Evolutionary conservation across 1,140 invertebrate species (phyloP).

Genomic region (Adelges cooleyi): DNA sequence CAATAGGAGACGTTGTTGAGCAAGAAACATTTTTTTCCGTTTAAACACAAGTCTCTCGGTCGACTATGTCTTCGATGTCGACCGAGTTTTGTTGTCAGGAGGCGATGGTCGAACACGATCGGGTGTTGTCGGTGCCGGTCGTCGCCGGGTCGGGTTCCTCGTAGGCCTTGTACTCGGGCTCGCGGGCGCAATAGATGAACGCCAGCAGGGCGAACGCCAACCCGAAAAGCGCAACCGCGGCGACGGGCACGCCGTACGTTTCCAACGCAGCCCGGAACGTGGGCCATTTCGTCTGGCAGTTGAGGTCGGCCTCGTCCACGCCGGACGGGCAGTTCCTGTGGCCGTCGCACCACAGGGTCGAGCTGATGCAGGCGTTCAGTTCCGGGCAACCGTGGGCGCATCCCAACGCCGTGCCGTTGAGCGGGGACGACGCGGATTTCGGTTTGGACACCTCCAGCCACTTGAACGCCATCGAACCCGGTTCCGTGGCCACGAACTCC

Average conservation of each 20-base stretch:
- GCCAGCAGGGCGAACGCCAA: neutral
- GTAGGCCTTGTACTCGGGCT: neutral
- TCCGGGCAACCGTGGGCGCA: constrained; percentile 72
- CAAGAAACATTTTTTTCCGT: too few relatives aligned
- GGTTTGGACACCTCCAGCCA: constrained; percentile 67
- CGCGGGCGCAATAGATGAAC: neutral
- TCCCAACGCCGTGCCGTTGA: constrained; percentile 44
- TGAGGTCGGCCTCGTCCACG: constrained; percentile 61
- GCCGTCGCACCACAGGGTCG: constrained; percentile 77
- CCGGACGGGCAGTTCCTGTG: constrained; percentile 71
- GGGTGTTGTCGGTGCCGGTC: constrained; percentile 45
- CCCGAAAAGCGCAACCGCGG: neutral
- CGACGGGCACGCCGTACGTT: neutral
- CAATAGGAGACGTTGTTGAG: neutral
- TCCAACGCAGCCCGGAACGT: neutral
- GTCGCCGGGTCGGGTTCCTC: constrained; percentile 34
- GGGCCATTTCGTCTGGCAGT: constrained; percentile 40
- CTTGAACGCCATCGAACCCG: constrained; percentile 56
- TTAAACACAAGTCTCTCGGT: constrained; percentile 73
- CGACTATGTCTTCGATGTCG: constrained; percentile 70
- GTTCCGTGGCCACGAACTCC: constrained; percentile 57
- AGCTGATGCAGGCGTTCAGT: constrained; percentile 74
- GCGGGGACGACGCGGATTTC: constrained; percentile 40
- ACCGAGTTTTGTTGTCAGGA: constrained; percentile 79
- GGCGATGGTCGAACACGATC: constrained; percentile 38